A percentile compares a stretch with the other conserved stretches of the same genome.
These are phyloP conservation scores for Cryptocheilus praepositus DNA, from an alignment of 2,888 invertebrate species.

Conservation along the genomic window DNA sequence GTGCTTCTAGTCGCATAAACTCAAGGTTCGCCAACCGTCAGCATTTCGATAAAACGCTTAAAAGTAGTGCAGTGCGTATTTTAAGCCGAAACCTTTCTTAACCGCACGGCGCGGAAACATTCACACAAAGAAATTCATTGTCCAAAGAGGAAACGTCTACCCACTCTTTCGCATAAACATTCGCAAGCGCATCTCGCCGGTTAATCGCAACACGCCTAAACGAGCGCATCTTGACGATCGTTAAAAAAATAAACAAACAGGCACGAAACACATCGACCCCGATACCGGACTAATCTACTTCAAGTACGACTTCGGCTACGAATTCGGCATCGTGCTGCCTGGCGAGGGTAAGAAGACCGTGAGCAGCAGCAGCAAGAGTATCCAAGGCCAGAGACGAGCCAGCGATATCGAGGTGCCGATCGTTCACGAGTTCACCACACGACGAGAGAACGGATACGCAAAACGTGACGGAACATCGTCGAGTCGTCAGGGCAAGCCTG, in stretches of 20 bases:
- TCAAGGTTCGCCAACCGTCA: too few relatives aligned
- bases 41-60: too few relatives aligned
- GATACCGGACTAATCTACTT: slow-evolving; percentile 87
- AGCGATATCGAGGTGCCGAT: slow-evolving; percentile 82
- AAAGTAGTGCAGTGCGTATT: too few relatives aligned
- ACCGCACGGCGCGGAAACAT: too few relatives aligned
- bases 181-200: neutral
- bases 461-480: slow-evolving; percentile 41
- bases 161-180: neutral
- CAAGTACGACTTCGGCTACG: slow-evolving; percentile 89
- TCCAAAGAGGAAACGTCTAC: too few relatives aligned
- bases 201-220: neutral
- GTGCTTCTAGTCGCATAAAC: neutral
- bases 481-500: slow-evolving; percentile 42
- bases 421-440: slow-evolving; percentile 79
- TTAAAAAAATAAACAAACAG: slow-evolving; percentile 68
- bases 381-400: slow-evolving; percentile 77
- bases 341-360: slow-evolving; percentile 77
- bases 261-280: slow-evolving; percentile 86
- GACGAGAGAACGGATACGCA: slow-evolving; percentile 66
- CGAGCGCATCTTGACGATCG: neutral
- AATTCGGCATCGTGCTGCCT: slow-evolving; percentile 84
- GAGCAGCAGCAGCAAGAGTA: slow-evolving; percentile 72
- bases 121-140: too few relatives aligned
- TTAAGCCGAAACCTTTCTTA: too few relatives aligned